Evolutionary conservation across 2,113 vertebrate genomes (phyloP).

Genomic region (Microtus oregoni): DNA sequence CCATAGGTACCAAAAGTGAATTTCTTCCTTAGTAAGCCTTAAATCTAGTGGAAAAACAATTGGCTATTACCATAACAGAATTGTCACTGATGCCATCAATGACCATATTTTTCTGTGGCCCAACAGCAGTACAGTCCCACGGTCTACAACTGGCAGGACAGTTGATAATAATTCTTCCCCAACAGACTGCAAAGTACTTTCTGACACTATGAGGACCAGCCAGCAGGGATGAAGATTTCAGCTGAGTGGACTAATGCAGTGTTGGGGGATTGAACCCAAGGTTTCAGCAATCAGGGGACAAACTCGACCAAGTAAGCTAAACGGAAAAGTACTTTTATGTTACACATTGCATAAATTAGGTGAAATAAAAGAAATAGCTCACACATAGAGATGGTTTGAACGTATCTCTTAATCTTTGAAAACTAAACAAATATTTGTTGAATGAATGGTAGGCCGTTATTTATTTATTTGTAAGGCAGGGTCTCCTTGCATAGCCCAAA

Average conservation of each 20-base stretch:
- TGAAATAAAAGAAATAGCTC: slow-evolving; percentile 13
- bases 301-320: neutral
- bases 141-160: neutral
- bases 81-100: neutral
- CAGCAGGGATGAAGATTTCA: neutral
- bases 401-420: slow-evolving; percentile 13
- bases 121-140: too few relatives aligned
- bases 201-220: neutral
- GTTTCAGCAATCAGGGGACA: neutral
- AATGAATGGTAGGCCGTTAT: too few relatives aligned
- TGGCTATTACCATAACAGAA: neutral
- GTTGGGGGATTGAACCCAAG: neutral
- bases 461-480: neutral
- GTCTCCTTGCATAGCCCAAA: neutral
- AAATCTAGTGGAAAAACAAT: neutral
- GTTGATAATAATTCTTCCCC: too few relatives aligned
- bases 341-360: neutral
- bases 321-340: slow-evolving; percentile 5
- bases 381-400: slow-evolving; percentile 38
- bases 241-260: neutral
- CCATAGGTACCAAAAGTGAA: neutral
- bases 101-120: neutral
- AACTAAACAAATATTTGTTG: slow-evolving; percentile 4
- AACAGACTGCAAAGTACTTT: neutral
- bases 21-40: neutral